Evolutionary conservation across 2,797 vertebrate genomes (phyloP).

Genomic region (Atherinosoma microstoma): DNA sequence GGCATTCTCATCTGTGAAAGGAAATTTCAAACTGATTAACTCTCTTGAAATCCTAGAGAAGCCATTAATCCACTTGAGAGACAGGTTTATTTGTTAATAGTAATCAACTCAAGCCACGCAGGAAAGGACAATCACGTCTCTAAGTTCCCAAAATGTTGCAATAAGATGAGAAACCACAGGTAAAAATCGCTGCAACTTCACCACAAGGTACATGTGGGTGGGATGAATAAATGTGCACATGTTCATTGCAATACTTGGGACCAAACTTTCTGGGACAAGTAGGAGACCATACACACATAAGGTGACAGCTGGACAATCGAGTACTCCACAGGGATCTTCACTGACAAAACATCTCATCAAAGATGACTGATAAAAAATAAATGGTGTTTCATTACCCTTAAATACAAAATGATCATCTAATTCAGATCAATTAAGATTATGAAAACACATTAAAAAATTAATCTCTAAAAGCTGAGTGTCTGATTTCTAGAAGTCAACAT

Average conservation of each 20-base stretch:
- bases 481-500: neutral
- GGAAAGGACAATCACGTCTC: neutral
- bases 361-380: neutral
- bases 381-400: neutral
- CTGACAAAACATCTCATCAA: neutral
- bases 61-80: neutral
- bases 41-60: neutral
- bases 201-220: neutral
- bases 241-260: constrained; percentile 46
- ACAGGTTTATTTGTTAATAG: constrained; percentile 44
- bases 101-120: constrained; percentile 38
- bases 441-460: neutral
- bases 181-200: neutral
- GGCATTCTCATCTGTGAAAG: constrained; percentile 88
- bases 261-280: constrained; percentile 17
- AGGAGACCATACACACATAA: constrained; percentile 8
- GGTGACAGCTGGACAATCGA: constrained; percentile 1
- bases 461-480: neutral
- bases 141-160: neutral
- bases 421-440: neutral
- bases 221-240: neutral
- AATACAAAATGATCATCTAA: neutral
- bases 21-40: constrained; percentile 2
- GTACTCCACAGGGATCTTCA: constrained; percentile 6
- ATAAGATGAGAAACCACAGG: neutral